Conservation (phyloP, 1,140 invertebrate species). For the Aphidius gifuensis region DNA sequence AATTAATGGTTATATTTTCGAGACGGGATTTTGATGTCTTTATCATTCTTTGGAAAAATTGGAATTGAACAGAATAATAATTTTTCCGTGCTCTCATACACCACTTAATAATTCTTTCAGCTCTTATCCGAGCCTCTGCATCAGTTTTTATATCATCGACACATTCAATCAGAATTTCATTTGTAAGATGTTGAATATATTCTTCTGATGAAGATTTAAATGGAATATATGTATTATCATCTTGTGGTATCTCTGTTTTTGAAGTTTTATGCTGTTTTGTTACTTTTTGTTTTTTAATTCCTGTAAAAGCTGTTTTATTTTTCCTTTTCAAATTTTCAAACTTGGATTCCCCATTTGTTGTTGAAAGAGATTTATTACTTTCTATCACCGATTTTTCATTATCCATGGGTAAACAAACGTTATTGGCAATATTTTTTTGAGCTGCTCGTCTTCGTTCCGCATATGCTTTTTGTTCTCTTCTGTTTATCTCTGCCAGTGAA, state of each 20-base stretch:
- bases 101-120: slow-evolving; percentile 6
- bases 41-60: no score
- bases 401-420: not conserved
- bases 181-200: not conserved
- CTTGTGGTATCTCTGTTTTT: not conserved
- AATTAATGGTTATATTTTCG: not conserved
- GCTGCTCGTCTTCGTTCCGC: not conserved
- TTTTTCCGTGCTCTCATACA: not conserved
- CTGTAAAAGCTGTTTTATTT: no score
- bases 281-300: not conserved
- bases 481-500: not conserved
- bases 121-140: not conserved
- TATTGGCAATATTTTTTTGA: not conserved
- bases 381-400: not conserved
- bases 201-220: not conserved
- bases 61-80: not conserved
- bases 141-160: no score
- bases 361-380: no score
- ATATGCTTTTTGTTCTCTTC: not conserved
- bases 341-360: no score
- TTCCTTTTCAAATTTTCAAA: no score
- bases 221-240: not conserved
- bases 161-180: not conserved
- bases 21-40: not conserved
- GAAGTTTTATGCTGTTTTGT: not conserved